A percentile compares a stretch with the other conserved stretches of the same genome.
These are phyloP conservation scores for Anguilla marmorata DNA, from an alignment of 2,797 vertebrate species.

Conservation along the genomic window DNA sequence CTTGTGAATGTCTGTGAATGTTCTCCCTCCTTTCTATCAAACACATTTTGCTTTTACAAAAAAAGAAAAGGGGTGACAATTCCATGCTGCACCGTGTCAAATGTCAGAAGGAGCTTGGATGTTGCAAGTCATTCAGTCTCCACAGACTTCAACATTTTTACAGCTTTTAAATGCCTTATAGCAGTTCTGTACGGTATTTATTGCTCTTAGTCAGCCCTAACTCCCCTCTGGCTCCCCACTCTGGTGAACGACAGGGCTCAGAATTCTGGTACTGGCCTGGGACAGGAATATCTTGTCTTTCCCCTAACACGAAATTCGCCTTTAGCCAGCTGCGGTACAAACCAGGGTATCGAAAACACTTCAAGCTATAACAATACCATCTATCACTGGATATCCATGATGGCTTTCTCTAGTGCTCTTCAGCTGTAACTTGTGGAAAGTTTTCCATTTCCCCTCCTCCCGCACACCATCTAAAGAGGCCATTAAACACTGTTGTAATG, in stretches of 20 bases:
- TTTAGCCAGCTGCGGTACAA: not conserved
- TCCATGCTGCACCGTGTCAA: not conserved
- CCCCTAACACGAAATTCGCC: conserved; percentile 6
- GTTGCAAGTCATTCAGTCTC: not conserved
- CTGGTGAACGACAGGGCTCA: conserved; percentile 1
- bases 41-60: not conserved
- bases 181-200: conserved; percentile 25
- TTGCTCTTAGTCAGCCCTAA: conserved; percentile 4
- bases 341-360: conserved; percentile 4
- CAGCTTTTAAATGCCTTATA: not conserved
- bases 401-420: conserved; percentile 65
- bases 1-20: not conserved
- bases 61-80: not conserved
- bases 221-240: not conserved
- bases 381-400: conserved; percentile 61
- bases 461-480: conserved; percentile 62
- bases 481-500: conserved; percentile 77
- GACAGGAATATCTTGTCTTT: conserved; percentile 55
- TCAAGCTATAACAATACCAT: conserved; percentile 54
- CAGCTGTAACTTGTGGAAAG: conserved; percentile 75
- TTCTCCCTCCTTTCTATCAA: not conserved
- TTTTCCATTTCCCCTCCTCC: conserved; percentile 57
- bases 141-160: not conserved
- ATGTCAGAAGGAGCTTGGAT: not conserved
- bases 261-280: conserved; percentile 48